Base-by-base conservation (phyloP, 2,797 vertebrate species). In the Rhynchonycteris naso region DNA sequence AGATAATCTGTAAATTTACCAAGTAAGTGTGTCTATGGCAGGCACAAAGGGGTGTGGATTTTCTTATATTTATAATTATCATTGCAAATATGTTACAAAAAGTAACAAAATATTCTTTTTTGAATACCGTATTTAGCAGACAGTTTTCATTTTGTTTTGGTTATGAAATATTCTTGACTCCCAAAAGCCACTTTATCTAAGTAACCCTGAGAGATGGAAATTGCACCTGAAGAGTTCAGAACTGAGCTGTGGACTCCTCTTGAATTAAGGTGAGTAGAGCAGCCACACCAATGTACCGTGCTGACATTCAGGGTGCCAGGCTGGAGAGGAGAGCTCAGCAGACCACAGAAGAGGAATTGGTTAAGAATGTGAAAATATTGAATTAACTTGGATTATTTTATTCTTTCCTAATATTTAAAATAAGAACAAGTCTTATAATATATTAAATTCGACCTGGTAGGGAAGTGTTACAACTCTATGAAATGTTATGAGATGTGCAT, bases 121-220 rank as follows among this genome's bases (percentile, higher is more conserved):
- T 22, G 65, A 86, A 47, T 61, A 54, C 6, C 19, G 19, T 69
- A 69, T 26, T 85, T 91, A n/a, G 47, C 35, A 88, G 54, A 91
- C 4, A 85, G 35, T 4, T 15, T 85, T 78, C 8, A 54, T 92
- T 69, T 91, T 87, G 22, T 28, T 94, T 93, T 91, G 58, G 28
- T 86, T 86, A 68, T 56, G 18, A 79, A 87, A 83, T 58, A 35
- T 18, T 93, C 50, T 63, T 89, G 63, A 82, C 15, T 91, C 16
- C 22, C 22, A 24, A 56, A 88, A 66, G 28, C 28, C 65, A 52
- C 38, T 93, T 90, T 80, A 3, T 4, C 12, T 30, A 28, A 38
- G 1, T 65, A 35, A 92, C 4, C 7, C 9, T 61, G 8, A 89
- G 18, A 28, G 7, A 66, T 28, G 47, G 47, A 88, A 90, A 69